Conservation (phyloP, 2,888 invertebrate species). For the Drosophila trichaetosa region DNA sequence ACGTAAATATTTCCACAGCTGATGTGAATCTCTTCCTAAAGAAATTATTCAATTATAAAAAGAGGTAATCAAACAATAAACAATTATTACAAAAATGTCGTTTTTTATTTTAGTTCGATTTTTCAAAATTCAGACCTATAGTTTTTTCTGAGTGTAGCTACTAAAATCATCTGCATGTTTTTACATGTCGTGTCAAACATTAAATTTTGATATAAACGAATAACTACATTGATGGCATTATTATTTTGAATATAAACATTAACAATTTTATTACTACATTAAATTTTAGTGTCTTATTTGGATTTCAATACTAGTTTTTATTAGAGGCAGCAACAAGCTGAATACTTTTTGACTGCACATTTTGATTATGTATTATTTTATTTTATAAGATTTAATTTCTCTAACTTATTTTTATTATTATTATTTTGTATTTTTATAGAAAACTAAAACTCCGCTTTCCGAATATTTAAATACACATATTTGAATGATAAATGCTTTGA, state of each 20-base stretch:
- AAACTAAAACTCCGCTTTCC: no score
- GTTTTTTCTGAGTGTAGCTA: neutral
- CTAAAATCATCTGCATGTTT: neutral
- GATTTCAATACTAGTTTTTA: neutral
- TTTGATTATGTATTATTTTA: neutral
- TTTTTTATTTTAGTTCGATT: neutral
- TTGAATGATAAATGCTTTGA: neutral
- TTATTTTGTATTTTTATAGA: neutral
- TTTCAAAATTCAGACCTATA: neutral
- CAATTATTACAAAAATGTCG: neutral
- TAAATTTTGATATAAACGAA: slow-evolving; percentile 1
- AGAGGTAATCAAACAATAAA: neutral
- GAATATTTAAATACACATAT: neutral
- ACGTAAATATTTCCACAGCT: neutral
- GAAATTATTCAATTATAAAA: neutral
- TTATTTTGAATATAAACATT: neutral
- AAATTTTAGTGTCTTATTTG: neutral
- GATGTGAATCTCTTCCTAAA: neutral
- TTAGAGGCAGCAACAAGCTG: neutral
- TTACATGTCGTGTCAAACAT: slow-evolving; percentile 6
- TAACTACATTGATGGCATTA: neutral
- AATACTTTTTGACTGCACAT: neutral
- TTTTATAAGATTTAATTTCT: neutral
- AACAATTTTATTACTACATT: neutral
- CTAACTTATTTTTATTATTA: no score